Conservation (phyloP, 2,797 vertebrate genomes). For the Pteropus rufus region DNA sequence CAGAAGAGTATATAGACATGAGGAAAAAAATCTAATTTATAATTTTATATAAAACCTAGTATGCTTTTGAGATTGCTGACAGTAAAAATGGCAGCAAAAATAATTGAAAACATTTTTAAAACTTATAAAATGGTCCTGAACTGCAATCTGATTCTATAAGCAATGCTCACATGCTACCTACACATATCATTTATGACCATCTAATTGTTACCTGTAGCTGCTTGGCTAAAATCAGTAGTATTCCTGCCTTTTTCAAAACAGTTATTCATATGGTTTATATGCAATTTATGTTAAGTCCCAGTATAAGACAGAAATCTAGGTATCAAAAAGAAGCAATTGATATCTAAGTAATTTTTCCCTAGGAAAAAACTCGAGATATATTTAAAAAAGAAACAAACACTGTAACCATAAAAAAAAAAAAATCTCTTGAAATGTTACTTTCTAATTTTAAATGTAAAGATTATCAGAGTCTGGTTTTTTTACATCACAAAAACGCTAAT, state of each 20-base stretch:
- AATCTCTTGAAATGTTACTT: background rate
- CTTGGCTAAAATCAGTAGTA: slow-evolving; percentile 20
- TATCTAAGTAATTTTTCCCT: background rate
- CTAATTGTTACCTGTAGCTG: background rate
- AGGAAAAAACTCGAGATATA: background rate
- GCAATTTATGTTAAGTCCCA: slow-evolving; percentile 1
- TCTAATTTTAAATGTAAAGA: slow-evolving; percentile 28
- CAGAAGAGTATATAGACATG: background rate
- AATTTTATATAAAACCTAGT: background rate
- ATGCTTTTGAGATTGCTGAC: background rate
- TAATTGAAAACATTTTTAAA: background rate
- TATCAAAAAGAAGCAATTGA: background rate
- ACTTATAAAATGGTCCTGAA: background rate
- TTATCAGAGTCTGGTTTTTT: background rate
- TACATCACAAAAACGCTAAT: background rate
- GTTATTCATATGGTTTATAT: slow-evolving; percentile 24
- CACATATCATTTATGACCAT: background rate
- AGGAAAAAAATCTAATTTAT: background rate
- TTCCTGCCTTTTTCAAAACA: slow-evolving; percentile 33
- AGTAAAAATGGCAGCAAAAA: slow-evolving; percentile 22
- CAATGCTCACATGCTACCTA: background rate
- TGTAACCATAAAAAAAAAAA: background rate
- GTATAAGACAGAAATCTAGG: slow-evolving; percentile 21
- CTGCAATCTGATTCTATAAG: background rate
- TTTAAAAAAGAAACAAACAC: background rate